phyloP scores from a whole-genome alignment of 2,888 invertebrate species.

The Cloeon dipterum region DNA sequence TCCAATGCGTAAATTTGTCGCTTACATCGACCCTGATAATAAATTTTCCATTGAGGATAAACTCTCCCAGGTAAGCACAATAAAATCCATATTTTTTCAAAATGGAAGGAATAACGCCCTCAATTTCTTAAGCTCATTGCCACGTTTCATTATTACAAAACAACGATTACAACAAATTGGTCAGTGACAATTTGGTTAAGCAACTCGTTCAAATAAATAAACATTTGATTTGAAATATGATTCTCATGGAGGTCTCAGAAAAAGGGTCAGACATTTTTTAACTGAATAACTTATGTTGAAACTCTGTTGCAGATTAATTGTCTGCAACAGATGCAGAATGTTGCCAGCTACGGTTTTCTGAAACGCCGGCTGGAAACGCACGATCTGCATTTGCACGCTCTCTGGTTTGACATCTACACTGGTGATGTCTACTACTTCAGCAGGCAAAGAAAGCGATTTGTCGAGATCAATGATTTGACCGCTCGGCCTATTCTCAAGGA shows the following conservation, averaged over 20 bases:
- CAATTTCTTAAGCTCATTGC: too few species aligned
- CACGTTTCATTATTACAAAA: too few species aligned
- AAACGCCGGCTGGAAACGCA: slow-evolving; percentile 57
- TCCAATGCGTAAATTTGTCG: slow-evolving; percentile 67
- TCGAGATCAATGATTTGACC: slow-evolving; percentile 64
- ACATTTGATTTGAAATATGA: too few species aligned
- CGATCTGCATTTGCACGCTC: slow-evolving; percentile 70
- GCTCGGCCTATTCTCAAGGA: slow-evolving; percentile 52
- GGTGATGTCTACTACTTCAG: slow-evolving; percentile 92
- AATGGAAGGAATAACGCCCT: too few species aligned
- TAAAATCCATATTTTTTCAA: too few species aligned
- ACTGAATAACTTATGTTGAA: too few species aligned
- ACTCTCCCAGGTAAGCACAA: slow-evolving; percentile 64
- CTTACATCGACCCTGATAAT: slow-evolving; percentile 83
- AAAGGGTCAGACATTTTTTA: too few species aligned
- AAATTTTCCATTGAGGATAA: slow-evolving; percentile 76
- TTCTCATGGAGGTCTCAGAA: too few species aligned
- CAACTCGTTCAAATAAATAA: too few species aligned
- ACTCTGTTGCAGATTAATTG: slow-evolving; percentile 68
- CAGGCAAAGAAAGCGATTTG: slow-evolving; percentile 58
- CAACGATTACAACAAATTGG: too few species aligned
- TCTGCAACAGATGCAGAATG: slow-evolving; percentile 75
- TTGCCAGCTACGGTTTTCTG: slow-evolving; percentile 79
- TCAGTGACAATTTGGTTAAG: too few species aligned
- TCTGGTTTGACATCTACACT: slow-evolving; percentile 96